These are phyloP conservation scores for Laterallus jamaicensis DNA, from an alignment of 2,113 vertebrate genomes.

Conservation along the genomic window DNA sequence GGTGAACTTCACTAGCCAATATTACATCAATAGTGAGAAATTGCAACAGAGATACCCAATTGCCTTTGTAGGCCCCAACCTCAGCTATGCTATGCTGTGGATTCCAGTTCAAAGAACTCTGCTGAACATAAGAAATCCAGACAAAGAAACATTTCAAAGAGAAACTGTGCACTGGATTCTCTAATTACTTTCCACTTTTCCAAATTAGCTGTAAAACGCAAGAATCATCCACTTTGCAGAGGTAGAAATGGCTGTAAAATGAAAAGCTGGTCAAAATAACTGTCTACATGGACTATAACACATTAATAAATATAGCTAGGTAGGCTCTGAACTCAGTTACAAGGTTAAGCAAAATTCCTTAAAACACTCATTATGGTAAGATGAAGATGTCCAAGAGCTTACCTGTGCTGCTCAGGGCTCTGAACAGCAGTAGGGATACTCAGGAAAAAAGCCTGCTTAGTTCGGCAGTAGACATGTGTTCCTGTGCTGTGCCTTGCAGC, in stretches of 20 bases:
- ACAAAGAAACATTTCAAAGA: not conserved
- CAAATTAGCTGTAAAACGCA: not conserved
- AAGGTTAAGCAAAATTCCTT: not conserved
- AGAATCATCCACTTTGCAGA: not conserved
- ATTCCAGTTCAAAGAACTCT: not conserved
- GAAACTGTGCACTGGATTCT: not conserved
- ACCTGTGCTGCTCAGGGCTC: not conserved
- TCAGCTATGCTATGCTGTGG: not conserved
- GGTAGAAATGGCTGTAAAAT: not conserved
- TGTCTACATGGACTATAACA: not conserved
- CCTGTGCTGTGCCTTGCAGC: not conserved
- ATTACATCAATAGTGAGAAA: not conserved
- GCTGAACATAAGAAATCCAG: not conserved
- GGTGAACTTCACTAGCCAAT: not conserved
- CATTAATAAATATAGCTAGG: not conserved
- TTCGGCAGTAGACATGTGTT: not conserved
- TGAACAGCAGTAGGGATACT: not conserved
- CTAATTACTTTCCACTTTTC: not conserved
- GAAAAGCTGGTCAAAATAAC: not conserved
- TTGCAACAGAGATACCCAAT: not conserved
- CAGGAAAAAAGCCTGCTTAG: not conserved
- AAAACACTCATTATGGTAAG: not conserved
- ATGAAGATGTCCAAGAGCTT: not conserved
- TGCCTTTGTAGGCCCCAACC: not conserved
- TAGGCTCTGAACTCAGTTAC: not conserved